These are phyloP conservation scores for Coleophora deauratella DNA, from an alignment of 2,888 invertebrate species.

Conservation along the genomic window DNA sequence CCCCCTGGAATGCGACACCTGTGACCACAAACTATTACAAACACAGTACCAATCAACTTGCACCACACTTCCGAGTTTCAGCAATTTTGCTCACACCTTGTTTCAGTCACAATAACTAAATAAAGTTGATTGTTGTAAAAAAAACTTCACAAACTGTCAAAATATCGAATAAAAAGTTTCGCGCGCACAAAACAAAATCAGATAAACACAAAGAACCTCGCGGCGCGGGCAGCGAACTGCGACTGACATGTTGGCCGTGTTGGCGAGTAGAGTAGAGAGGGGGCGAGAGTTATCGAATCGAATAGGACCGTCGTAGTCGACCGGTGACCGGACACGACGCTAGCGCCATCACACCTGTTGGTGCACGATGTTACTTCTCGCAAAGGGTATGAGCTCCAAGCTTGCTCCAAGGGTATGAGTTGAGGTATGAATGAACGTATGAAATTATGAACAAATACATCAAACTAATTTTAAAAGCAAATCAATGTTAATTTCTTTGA, in stretches of 20 bases:
- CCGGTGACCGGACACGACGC: constrained; percentile 9
- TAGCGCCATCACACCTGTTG: constrained; percentile 53
- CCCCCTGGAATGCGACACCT: constrained; percentile 66
- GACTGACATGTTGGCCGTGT: too few relatives aligned
- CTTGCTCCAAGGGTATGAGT: too few relatives aligned
- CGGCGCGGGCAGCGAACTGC: constrained; percentile 48
- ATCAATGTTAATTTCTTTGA: too few relatives aligned
- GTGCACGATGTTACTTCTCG: constrained; percentile 7
- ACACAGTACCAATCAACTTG: constrained; percentile 37
- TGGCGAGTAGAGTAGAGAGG: constrained; percentile 26
- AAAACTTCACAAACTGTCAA: too few relatives aligned
- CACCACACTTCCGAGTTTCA: constrained; percentile 12
- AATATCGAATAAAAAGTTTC: constrained; percentile 41
- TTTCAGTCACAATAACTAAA: not conserved
- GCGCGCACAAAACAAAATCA: constrained; percentile 28
- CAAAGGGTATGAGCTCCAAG: too few relatives aligned
- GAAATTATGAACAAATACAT: too few relatives aligned
- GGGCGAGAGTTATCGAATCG: constrained; percentile 21
- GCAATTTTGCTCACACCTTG: not conserved
- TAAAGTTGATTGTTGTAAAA: too few relatives aligned
- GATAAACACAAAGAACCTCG: constrained; percentile 24
- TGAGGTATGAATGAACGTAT: too few relatives aligned
- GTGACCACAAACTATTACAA: constrained; percentile 51
- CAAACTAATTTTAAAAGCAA: too few relatives aligned
- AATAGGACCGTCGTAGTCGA: too few relatives aligned